These are phyloP conservation scores for Chlorocebus sabaeus DNA, from an alignment of 2,113 vertebrate species.

Conservation along the genomic window DNA sequence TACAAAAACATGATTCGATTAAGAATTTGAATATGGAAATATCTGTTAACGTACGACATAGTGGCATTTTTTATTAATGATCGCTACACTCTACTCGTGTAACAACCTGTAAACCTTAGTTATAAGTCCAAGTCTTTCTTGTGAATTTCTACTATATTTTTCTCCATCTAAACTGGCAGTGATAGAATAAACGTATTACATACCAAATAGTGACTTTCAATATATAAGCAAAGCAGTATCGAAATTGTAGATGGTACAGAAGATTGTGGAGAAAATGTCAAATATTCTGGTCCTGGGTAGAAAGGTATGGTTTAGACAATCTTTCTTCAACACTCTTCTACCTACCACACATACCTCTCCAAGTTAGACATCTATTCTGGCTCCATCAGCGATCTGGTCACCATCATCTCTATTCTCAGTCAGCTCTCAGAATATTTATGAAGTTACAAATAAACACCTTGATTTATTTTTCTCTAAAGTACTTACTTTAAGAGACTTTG, in stretches of 20 bases:
- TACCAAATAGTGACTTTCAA: not conserved
- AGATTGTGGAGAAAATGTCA: not conserved
- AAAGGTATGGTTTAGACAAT: not conserved
- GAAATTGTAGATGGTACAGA: not conserved
- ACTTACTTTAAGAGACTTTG: not conserved
- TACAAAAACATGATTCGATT: not conserved
- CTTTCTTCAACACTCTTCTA: not conserved
- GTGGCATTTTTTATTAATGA: not conserved
- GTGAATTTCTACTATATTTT: not conserved
- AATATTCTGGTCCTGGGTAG: not conserved
- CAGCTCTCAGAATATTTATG: not conserved
- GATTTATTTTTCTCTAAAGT: not conserved
- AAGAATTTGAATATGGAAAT: not conserved
- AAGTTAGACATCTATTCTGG: not conserved
- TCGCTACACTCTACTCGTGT: not conserved
- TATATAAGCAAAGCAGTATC: not conserved
- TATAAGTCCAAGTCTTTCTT: not conserved
- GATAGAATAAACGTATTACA: not conserved
- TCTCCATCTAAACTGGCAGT: not conserved
- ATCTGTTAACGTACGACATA: not conserved
- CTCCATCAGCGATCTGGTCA: not conserved
- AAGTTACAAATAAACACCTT: not conserved
- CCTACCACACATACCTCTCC: not conserved
- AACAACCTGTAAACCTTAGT: not conserved
- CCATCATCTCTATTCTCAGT: not conserved